phyloP scores from a whole-genome alignment of 2,113 vertebrate genomes.

The Triplophysa tibetana region DNA sequence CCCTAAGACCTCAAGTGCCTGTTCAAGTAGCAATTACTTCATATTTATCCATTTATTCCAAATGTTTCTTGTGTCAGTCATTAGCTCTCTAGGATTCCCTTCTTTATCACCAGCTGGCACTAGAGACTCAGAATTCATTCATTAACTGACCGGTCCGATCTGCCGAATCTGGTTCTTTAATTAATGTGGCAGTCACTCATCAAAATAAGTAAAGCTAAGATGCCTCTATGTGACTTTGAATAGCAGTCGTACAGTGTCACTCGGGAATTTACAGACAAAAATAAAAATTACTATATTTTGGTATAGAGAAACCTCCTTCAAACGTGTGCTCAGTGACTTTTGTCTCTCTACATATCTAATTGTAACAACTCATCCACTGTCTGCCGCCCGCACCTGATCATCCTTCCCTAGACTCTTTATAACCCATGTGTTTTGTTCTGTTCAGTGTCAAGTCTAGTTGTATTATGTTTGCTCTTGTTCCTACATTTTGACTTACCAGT shows the following conservation, averaged over 20 bases:
- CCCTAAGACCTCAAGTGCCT: constrained; percentile 50
- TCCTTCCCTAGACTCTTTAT: too few relatives aligned
- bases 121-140: constrained; percentile 31
- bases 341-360: too few relatives aligned
- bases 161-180: background rate
- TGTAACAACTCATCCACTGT: too few relatives aligned
- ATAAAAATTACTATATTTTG: too few relatives aligned
- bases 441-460: too few relatives aligned
- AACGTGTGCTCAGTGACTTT: too few relatives aligned
- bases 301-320: too few relatives aligned
- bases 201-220: background rate
- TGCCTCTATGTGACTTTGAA: background rate
- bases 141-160: background rate
- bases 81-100: constrained; percentile 28
- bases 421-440: too few relatives aligned
- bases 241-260: background rate
- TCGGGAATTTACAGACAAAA: background rate
- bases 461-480: too few relatives aligned
- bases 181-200: background rate
- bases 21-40: constrained; percentile 49
- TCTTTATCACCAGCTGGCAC: constrained; percentile 9
- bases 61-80: constrained; percentile 32
- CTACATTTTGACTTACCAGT: too few relatives aligned
- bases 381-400: too few relatives aligned
- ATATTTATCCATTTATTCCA: constrained; percentile 41